Percentiles rank a stretch among this genome's conserved stretches.
Conservation (phyloP, 1,140 invertebrate genomes). For the Diabrotica virgifera region DNA sequence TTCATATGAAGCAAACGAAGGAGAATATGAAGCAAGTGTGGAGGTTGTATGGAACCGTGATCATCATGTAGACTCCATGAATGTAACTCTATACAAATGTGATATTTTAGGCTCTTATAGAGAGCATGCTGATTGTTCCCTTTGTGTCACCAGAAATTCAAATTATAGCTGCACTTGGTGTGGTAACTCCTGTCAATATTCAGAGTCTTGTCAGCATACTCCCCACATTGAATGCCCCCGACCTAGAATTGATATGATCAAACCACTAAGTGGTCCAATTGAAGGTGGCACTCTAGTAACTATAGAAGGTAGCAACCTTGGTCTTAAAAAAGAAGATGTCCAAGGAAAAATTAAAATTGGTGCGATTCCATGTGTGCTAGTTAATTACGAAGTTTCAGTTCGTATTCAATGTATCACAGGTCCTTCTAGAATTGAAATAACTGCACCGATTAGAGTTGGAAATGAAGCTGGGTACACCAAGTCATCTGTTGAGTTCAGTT, state of each 20-base stretch:
- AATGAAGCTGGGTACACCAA: constrained; percentile 87
- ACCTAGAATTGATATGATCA: constrained; percentile 92
- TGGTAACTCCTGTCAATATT: constrained; percentile 79
- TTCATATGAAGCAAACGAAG: constrained; percentile 80
- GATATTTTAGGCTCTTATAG: constrained; percentile 87
- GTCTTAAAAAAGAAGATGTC: constrained; percentile 86
- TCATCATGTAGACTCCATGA: constrained; percentile 87
- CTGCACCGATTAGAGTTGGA: constrained; percentile 81
- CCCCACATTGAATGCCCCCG: constrained; percentile 82
- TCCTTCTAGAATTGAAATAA: constrained; percentile 68
- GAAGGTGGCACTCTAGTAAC: constrained; percentile 95
- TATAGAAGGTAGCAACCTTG: constrained; percentile 94
- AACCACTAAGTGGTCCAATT: constrained; percentile 88
- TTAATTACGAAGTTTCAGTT: constrained; percentile 89
- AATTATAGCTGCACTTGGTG: constrained; percentile 94
- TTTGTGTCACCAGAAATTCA: constrained; percentile 84
- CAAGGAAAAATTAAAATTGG: constrained; percentile 88
- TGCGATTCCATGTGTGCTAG: constrained; percentile 80
- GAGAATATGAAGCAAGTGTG: constrained; percentile 84
- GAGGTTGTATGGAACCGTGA: constrained; percentile 90
- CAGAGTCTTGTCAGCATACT: constrained; percentile 72
- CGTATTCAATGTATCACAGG: constrained; percentile 86
- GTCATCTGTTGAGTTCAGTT: constrained; percentile 85
- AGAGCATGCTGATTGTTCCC: constrained; percentile 89
- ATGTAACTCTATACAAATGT: constrained; percentile 91